Evolutionary conservation across 2,888 invertebrate genomes (phyloP), one percentile per base, ranked within the genome.

Genomic region (Hetaerina titia): DNA sequence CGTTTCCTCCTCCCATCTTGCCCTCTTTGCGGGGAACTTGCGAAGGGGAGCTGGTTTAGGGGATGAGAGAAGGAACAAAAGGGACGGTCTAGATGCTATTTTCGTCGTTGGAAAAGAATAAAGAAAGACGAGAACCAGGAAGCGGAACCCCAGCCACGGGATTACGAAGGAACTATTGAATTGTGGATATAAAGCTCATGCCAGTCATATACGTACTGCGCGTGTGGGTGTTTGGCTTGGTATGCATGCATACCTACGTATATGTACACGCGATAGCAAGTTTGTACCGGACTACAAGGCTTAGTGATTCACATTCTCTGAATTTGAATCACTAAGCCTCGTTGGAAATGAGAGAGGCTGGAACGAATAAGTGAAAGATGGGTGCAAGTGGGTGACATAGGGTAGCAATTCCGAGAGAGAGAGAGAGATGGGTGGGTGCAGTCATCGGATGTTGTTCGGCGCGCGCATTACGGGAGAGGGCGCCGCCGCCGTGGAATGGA

Each of bases 21-120:
- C 81, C 81, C 13, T 22, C 9, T 56, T 25, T 92, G 45, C 45
- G 69, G 19, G 31, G 7, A 45, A 56, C 69, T 19, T 69, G 69
- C 56, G 25, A 69, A 60, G 64, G 45, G 45, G 64, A 45, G 63
- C 22, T 64, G 90, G 92, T 89, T 19, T 58, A 89, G 92, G 92
- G 74, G 69, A 92, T 69, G 69, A 69, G 92, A 74, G 89, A 17
- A 22, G 58, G 17, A 92, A 92, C 31, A 31, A 81, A 81, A 81
- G 11, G n/a, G 74, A 92, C 69, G 92, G 92, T 69, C 69, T 64
- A 63, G 63, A 64, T 45, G 90, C 17, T 90, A 64, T 90, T 90
- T 63, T 74, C 74, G 56, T 56, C 56, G 92, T 56, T 56, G 74
- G 74, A 56, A 56, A 31, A 22, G 13, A 31, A 81, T 81, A 31